Evolutionary conservation across 2,888 invertebrate species (phyloP).

Genomic region (Leptothorax acervorum): DNA sequence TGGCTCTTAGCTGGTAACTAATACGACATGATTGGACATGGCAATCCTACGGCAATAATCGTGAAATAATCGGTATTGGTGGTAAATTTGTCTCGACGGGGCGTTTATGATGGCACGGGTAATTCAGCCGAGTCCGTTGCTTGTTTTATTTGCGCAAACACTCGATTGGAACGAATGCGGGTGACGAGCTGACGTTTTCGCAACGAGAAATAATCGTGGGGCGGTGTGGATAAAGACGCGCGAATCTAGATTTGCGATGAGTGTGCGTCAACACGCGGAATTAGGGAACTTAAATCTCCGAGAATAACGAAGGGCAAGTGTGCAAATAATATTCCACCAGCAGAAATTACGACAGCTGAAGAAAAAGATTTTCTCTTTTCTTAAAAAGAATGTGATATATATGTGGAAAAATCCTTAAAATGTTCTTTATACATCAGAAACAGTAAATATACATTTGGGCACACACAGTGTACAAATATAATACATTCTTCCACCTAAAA

Average conservation of each 20-base stretch:
- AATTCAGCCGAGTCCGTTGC: not conserved
- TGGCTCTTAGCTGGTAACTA: not conserved
- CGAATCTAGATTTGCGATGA: conserved; percentile 5
- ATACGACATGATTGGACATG: not conserved
- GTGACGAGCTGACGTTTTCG: not conserved
- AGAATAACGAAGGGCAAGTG: conserved; percentile 30
- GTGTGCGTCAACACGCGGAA: conserved; percentile 43
- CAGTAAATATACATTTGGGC: not conserved
- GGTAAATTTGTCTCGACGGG: not conserved
- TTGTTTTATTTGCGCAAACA: conserved; percentile 27
- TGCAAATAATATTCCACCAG: conserved; percentile 21
- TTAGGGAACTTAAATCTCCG: conserved; percentile 22
- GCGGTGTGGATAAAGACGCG: conserved; percentile 4
- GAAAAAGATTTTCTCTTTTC: not conserved
- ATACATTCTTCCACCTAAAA: not conserved
- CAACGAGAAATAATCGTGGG: conserved; percentile 7
- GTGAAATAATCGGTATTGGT: conserved; percentile 2
- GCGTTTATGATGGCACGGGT: not conserved
- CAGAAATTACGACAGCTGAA: not conserved
- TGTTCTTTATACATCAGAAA: not conserved
- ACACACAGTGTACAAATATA: not conserved
- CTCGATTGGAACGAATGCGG: not conserved
- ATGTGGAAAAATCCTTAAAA: not conserved
- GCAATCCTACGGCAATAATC: not conserved
- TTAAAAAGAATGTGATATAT: not conserved